Evolutionary conservation across 2,888 invertebrate genomes (phyloP), one percentile per base, ranked within the genome.

Genomic region (Limnephilus marmoratus): DNA sequence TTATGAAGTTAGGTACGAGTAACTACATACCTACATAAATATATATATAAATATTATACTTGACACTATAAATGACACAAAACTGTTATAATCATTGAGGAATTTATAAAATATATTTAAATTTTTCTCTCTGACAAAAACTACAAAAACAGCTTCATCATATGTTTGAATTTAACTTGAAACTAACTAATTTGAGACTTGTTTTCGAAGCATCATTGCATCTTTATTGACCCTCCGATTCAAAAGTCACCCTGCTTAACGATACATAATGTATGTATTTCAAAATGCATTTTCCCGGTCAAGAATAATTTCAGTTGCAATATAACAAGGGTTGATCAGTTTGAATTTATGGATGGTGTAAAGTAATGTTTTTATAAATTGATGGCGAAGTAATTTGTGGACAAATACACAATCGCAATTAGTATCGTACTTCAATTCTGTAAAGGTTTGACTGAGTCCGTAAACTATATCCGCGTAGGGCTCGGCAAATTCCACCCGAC

Each of bases 331-430:
- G n/a, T 85, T 49, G 29, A 9, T 41, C 37, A 81, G 18, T 81
- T 45, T 87, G 49, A 92, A 92, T 87, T 90, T 92, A 68, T 92
- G 86, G 45, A 90, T 87, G 3, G 82, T 81, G 7, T 87, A 53
- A 3, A 92, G 68, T 34, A 90, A 92, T 34, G 83, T 34, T 53
- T 92, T 85, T 31, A 90, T 92, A 81, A 92, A 92, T 86, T 90
- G 80, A 82, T 92, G 92, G 15, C 31, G 12, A 81, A 92, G 68
- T 37, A 92, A 82, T 41, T 41, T 90, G 29, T 92, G 92, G 18
- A 85, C 29, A 53, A 92, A 90, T 12, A 92, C 82, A 37, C 31
- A 49, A 29, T 92, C 92, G 24, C 81, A 53, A 34, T 92, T 82
- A 37, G 82, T 31, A 81, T 31, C 81, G 24, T 81, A 82, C 87